Evolutionary conservation across 2,888 invertebrate species (phyloP), one percentile per base, ranked within the genome.

Genomic region (Pteria penguin): DNA sequence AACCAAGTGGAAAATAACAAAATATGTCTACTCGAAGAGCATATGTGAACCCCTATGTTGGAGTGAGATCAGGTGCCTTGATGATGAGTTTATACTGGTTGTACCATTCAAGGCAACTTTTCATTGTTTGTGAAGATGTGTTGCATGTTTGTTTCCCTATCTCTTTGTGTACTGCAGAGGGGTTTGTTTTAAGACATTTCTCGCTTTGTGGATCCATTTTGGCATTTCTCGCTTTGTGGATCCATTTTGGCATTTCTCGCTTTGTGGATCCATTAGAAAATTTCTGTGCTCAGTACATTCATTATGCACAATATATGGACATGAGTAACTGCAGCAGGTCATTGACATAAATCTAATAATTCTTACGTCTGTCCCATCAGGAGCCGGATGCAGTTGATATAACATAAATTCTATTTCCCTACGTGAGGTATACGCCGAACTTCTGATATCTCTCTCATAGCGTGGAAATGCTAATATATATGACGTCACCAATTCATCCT

Each of bases 361-460:
- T 31, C 79, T 54, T 18, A 57, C n/a, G 2, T 22, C 32, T 2
- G 57, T n/a, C 11, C 11, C 27, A 31, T 54, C 22, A n/a, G 54
- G 71, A 55, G 76, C 63, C 22, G 54, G 61, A 54, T 78, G 75
- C n/a, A 75, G 36, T 27, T 81, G 81, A 36, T 81, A 80, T 2
- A 81, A 45, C 79, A 83, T 81, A 31, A 72, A 83, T 3, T 79
- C 81, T 29, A 79, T 80, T 1, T 81, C 83, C 22, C 72, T n/a
- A 22, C 45, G n/a, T n/a, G n/a, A n/a, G n/a, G n/a, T n/a, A n/a
- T n/a, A n/a, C n/a, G 76, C 73, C 3, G 67, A 45, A 24, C 80
- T 36, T 1, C 76, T 33, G 32, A 81, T 80, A n/a, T 67, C 57
- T 5, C 68, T 26, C 33, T 83, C 77, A 60, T 63, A 83, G 0